Evolutionary conservation across 35 echinoderm and acorn worm genomes (phyloP), one percentile per base, ranked within the genome.

Genomic region (Ophioderma brevispina): DNA sequence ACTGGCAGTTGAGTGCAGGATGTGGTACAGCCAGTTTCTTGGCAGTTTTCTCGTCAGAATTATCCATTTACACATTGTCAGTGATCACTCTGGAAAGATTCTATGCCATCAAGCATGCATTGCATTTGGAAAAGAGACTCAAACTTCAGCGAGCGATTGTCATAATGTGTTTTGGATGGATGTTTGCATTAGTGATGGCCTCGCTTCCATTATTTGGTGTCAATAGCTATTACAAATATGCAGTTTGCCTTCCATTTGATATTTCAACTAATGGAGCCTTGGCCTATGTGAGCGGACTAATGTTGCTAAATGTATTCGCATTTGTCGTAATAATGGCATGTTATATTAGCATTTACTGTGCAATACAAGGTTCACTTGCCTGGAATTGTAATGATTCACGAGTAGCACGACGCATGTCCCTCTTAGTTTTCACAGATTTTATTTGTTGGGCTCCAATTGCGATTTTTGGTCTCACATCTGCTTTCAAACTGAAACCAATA

Each of bases 311-410:
- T 33, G 93, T 81, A 1, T 36, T 92, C 0, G 94, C 97, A 0
- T 99, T 99, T 84, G 42, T 92, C 23, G 85, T 93, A 21, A 95
- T 99, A 50, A 76, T 99, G 75, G 42, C 80, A 23, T 99, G 97
- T 34, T 99, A 99, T 31, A 78, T 88, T 35, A 99, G 90, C 76
- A 99, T 99, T 25, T 99, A 99, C 75, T 88, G 79, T 28, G 91
- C 97, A 3, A 99, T 99, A 17, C 97, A 92, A 39, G 97, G 93
- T 14, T 95, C 93, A 0, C 87, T 88, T 85, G 97, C 97, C 2
- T 99, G 97, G 97, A 99, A 99, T 76, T 95, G 85, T 32, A 95
- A 99, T 19, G 97, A 99, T 38, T 99, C 97, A 8, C 25, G 91
- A 30, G 94, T 99, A 28, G 97, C 97, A 21, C 79, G 88, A 13